A percentile compares a stretch with the other conserved stretches of the same genome.
Evolutionary conservation across 2,113 vertebrate genomes (phyloP).

Genomic region (Phainopepla nitens): DNA sequence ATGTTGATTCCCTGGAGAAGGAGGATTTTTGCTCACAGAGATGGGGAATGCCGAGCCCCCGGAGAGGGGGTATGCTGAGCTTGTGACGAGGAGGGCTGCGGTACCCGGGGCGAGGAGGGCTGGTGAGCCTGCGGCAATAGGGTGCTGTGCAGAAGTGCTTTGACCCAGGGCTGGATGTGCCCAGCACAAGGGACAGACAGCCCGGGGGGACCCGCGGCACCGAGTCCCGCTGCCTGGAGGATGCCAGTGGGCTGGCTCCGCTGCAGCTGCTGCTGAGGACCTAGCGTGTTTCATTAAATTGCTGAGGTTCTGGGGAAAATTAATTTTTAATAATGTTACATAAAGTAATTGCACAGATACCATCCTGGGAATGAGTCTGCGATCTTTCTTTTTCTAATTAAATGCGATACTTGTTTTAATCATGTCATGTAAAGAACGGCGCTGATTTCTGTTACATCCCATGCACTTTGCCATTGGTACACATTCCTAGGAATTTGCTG

Average conservation of each 20-base stretch:
- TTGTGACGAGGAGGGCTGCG: not conserved
- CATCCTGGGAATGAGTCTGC: not conserved
- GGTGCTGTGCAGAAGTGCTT: not conserved
- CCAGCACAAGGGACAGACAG: not conserved
- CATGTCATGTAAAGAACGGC: not conserved
- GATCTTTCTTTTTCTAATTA: constrained; percentile 32
- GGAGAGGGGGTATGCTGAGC: not conserved
- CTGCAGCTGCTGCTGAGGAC: not conserved
- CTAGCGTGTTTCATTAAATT: not conserved
- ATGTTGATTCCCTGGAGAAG: not conserved
- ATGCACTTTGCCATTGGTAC: not conserved
- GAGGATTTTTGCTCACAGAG: not conserved
- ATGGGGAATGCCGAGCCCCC: not conserved
- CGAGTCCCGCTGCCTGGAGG: not conserved
- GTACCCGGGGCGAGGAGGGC: not conserved
- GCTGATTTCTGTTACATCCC: not conserved
- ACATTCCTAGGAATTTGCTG: not conserved
- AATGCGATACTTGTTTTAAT: not conserved
- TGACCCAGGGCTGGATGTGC: not conserved
- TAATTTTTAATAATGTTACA: constrained; percentile 63
- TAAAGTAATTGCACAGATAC: constrained; percentile 52
- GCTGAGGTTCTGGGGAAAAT: constrained; percentile 17
- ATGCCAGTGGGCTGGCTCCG: not conserved
- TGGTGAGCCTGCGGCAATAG: not conserved
- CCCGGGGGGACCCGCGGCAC: not conserved